Percentiles rank a stretch among this genome's conserved stretches.
Evolutionary conservation across 2,888 invertebrate genomes (phyloP).

Genomic region (Thelaira solivaga): DNA sequence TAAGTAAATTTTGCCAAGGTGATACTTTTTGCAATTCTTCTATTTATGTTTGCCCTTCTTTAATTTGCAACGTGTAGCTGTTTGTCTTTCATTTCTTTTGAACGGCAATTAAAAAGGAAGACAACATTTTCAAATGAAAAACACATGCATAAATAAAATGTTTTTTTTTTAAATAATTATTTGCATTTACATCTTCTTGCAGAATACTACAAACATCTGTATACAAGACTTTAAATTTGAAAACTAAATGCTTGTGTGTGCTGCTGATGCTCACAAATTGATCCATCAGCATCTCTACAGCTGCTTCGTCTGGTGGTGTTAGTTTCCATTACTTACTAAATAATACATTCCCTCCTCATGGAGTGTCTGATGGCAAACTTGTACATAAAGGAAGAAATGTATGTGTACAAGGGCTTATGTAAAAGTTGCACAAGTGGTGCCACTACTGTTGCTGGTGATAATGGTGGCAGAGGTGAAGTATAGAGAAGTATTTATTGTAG

Average conservation of each 20-base stretch:
- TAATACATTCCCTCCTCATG: conserved; percentile 8
- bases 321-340: background rate
- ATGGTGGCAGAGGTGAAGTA: background rate
- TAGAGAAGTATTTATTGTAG: conserved; percentile 38
- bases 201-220: conserved; percentile 9
- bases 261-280: background rate
- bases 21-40: background rate
- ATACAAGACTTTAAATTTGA: background rate
- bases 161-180: conserved; percentile 4
- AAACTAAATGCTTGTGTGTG: background rate
- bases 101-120: background rate
- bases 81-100: background rate
- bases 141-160: background rate
- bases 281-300: background rate
- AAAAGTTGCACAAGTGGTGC: background rate
- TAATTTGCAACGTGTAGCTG: background rate
- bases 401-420: background rate
- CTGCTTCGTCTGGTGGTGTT: background rate
- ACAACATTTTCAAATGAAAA: background rate
- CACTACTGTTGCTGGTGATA: background rate
- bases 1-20: background rate
- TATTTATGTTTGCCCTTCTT: background rate
- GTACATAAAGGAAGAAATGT: too few species aligned
- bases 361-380: too few species aligned
- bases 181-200: background rate